phyloP scores from a whole-genome alignment of 2,888 invertebrate species.

The Epinotia nisella region DNA sequence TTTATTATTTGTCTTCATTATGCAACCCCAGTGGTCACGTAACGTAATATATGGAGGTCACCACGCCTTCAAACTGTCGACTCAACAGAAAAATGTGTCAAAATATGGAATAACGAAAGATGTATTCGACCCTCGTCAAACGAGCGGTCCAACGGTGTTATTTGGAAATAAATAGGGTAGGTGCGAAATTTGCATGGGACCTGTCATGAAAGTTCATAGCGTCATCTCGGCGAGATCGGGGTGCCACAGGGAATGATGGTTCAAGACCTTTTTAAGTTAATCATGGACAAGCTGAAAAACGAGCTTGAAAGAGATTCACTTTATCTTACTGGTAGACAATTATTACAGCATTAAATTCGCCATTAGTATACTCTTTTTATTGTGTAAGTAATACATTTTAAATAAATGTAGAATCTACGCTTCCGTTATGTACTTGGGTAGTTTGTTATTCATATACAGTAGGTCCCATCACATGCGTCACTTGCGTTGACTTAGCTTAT shows the following conservation, averaged over 20 bases:
- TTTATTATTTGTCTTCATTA: conserved; percentile 57
- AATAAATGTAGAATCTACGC: too few relatives aligned
- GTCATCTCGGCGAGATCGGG: conserved; percentile 20
- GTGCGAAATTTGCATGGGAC: conserved; percentile 47
- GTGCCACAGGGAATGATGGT: conserved; percentile 12
- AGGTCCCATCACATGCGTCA: too few relatives aligned
- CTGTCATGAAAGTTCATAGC: conserved; percentile 43
- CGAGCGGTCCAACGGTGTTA: conserved; percentile 54
- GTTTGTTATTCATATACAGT: too few relatives aligned
- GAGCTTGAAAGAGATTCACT: too few relatives aligned
- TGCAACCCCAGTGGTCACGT: conserved; percentile 52
- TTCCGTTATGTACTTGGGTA: too few relatives aligned
- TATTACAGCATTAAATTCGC: too few relatives aligned
- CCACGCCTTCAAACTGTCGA: conserved; percentile 56
- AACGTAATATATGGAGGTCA: conserved; percentile 68
- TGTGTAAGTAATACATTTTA: too few relatives aligned
- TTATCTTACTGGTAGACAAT: too few relatives aligned
- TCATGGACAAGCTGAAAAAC: too few relatives aligned
- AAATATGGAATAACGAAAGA: conserved; percentile 69
- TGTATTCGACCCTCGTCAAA: conserved; percentile 72
- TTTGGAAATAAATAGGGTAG: conserved; percentile 51
- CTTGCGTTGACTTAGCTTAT: too few relatives aligned
- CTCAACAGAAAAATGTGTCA: conserved; percentile 62
- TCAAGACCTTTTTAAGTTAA: too few relatives aligned
- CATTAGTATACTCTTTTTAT: too few relatives aligned